Base-by-base conservation (phyloP, 2,888 invertebrate species). In the Apodemia zela region DNA sequence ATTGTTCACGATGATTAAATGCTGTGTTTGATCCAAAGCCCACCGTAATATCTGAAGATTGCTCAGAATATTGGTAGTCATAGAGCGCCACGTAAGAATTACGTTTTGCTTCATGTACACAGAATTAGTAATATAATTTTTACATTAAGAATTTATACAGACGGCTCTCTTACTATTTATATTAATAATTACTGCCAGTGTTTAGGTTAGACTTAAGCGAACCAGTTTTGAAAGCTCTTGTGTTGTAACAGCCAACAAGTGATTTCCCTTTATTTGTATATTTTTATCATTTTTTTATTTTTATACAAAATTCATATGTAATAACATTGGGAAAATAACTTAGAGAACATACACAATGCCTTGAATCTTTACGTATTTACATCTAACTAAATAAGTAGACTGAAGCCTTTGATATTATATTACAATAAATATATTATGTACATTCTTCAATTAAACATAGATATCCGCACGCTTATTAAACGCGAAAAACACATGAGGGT, bases 231-330 rank as follows among this genome's bases (percentile, higher is more conserved):
- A 38, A 38, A 38, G 13, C 38, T 38, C 51, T 21, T 10, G 49
- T 49, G 18, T 10, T 11, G 4, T 51, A 10, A 47, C 11, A 21
- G 51, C 21, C 18, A 51, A n/a, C 13, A 51, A 21, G 21, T 18
- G 51, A 18, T 51, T 51, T 21, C 51, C 51, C 21, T 51, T 21
- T 4, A 17, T 38, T 33, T 33, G 7, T 33, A 38, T 42, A 42
- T 54, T 54, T 21, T 54, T 54, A 21, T 54, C 13, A 21, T 25
- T 15, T 54, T 51, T 51, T 4, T n/a, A 21, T 25, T 54, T 54
- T 54, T 54, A 21, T 13, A 54, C 54, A 51, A 51, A 51, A 51
- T 54, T 54, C 15, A 54, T 21, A 54, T 54, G 18, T 10, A 54
- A 15, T 42, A 42, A 54, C 18, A 18, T 54, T 54, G 54, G 54